Conservation (phyloP, 2,888 invertebrate genomes). For the Tipula unca region DNA sequence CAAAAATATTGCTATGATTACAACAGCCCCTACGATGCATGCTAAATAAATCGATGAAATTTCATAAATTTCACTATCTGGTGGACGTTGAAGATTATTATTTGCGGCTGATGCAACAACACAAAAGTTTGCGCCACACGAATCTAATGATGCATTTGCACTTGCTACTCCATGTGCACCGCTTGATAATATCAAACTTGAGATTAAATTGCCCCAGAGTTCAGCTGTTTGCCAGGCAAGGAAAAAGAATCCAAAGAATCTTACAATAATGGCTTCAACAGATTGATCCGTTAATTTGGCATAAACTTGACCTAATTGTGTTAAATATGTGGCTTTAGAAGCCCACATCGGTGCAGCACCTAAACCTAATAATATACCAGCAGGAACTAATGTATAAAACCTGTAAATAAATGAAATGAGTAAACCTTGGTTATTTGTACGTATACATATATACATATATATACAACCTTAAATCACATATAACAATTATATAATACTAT, state of each 20-base stretch:
- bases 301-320: conserved; percentile 86
- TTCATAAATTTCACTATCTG: conserved; percentile 76
- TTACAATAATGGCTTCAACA: conserved; percentile 85
- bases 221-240: conserved; percentile 95
- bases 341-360: conserved; percentile 98
- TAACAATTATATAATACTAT: not conserved
- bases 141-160: conserved; percentile 45
- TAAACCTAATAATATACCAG: conserved; percentile 86
- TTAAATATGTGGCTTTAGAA: conserved; percentile 94
- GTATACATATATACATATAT: not conserved
- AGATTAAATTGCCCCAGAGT: conserved; percentile 92
- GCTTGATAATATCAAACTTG: conserved; percentile 79
- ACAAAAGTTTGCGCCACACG: conserved; percentile 78
- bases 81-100: conserved; percentile 70
- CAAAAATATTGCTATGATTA: conserved; percentile 78
- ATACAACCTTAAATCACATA: not conserved
- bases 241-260: conserved; percentile 99
- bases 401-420: conserved; percentile 26
- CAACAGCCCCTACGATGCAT: conserved; percentile 76
- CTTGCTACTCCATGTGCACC: conserved; percentile 56
- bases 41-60: conserved; percentile 82
- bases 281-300: conserved; percentile 80
- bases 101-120: conserved; percentile 61
- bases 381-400: conserved; percentile 87
- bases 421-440: not conserved